Percentiles rank a stretch among this genome's conserved stretches.
Conservation (phyloP, 2,797 vertebrate genomes). For the Hapalemur alaotrensis region DNA sequence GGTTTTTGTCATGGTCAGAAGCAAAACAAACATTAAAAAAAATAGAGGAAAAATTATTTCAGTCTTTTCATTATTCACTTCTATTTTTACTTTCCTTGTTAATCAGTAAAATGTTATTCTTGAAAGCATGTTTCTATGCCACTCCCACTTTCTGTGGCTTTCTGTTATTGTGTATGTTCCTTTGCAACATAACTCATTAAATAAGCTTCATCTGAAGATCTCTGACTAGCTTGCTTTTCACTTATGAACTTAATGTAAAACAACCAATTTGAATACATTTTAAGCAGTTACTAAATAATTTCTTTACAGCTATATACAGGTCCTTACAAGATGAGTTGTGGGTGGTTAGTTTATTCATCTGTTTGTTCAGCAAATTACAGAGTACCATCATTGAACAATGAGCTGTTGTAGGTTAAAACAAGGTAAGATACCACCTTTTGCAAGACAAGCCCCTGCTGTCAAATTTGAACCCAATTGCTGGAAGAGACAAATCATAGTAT, state of each 20-base stretch:
- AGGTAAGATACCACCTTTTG: background rate
- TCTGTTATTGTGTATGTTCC: background rate
- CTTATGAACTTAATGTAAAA: constrained; percentile 31
- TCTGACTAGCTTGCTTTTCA: background rate
- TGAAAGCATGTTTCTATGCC: constrained; percentile 32
- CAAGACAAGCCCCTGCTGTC: background rate
- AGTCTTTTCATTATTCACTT: constrained; percentile 42
- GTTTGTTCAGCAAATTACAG: constrained; percentile 1
- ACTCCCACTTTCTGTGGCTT: constrained; percentile 16
- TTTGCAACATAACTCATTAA: constrained; percentile 20
- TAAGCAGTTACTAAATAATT: background rate
- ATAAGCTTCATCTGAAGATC: background rate
- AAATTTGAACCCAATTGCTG: background rate
- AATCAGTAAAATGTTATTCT: constrained; percentile 38
- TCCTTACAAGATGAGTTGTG: background rate
- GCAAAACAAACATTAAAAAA: constrained; percentile 56
- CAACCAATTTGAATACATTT: background rate
- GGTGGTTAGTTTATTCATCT: background rate
- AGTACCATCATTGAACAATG: background rate
- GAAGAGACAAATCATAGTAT: background rate
- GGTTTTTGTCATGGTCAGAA: constrained; percentile 30
- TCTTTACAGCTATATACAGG: background rate
- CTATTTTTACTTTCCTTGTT: constrained; percentile 60
- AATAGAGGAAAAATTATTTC: constrained; percentile 47
- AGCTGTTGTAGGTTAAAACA: background rate